Conservation (phyloP, 2,888 invertebrate genomes). For the Napeogenes inachia region DNA sequence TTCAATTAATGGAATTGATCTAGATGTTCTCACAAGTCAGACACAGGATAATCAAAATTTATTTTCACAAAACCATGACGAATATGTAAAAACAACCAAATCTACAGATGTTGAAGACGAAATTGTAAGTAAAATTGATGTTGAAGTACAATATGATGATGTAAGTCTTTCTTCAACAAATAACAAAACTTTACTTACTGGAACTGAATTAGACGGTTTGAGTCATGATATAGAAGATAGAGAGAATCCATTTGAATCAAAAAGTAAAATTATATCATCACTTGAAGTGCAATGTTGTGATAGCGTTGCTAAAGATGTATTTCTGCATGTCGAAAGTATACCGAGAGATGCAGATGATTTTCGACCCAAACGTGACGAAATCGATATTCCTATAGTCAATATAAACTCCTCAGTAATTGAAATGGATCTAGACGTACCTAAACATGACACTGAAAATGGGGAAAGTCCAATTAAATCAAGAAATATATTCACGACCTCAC, state of each 20-base stretch:
- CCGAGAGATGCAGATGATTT: not conserved
- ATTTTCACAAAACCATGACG: too few species aligned
- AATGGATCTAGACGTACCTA: not conserved
- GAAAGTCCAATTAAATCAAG: not conserved
- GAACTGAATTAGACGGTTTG: not conserved
- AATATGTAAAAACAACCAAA: too few species aligned
- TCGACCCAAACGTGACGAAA: not conserved
- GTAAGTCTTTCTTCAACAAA: not conserved
- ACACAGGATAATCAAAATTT: too few species aligned
- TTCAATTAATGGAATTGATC: too few species aligned
- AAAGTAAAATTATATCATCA: not conserved
- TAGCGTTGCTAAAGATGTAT: not conserved
- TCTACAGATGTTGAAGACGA: too few species aligned
- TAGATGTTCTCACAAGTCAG: too few species aligned
- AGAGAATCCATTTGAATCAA: not conserved
- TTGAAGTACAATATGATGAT: not conserved
- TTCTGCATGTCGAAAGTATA: not conserved
- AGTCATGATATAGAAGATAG: not conserved
- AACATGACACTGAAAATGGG: not conserved
- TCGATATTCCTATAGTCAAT: not conserved
- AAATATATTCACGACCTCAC: not conserved
- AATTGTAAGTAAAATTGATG: not conserved
- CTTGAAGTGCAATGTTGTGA: not conserved
- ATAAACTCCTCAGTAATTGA: not conserved
- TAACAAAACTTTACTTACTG: not conserved